phyloP scores from a whole-genome alignment of 2,888 invertebrate species.

The Stenurella melanura region DNA sequence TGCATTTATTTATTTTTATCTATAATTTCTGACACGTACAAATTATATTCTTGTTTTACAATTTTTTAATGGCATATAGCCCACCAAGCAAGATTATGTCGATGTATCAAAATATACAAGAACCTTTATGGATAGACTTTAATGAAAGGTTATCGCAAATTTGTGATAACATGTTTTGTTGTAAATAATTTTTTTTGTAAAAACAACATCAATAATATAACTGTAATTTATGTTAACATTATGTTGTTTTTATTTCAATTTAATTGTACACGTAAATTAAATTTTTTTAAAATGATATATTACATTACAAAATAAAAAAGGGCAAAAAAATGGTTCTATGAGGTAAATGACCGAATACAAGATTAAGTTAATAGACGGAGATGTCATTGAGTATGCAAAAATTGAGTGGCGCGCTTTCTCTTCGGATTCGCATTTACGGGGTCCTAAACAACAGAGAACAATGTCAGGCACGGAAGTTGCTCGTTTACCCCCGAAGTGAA shows the following conservation, averaged over 20 bases:
- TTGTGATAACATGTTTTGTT: conserved; percentile 8
- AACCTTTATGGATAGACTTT: not conserved
- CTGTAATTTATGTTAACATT: conserved; percentile 9
- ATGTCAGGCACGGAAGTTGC: too few relatives aligned
- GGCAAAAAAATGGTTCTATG: not conserved
- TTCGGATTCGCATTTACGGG: too few relatives aligned
- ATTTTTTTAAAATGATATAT: not conserved
- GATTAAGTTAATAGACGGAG: too few relatives aligned
- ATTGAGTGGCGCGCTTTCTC: too few relatives aligned
- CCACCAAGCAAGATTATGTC: not conserved
- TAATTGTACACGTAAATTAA: conserved; percentile 10
- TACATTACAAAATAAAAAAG: not conserved
- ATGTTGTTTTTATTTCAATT: conserved; percentile 9
- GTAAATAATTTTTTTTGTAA: conserved; percentile 13
- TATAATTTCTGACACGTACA: not conserved
- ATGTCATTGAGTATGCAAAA: too few relatives aligned
- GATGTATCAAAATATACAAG: not conserved
- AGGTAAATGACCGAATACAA: conserved; percentile 11
- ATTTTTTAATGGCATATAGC: not conserved
- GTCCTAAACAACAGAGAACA: too few relatives aligned
- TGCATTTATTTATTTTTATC: not conserved
- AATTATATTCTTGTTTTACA: not conserved
- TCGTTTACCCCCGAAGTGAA: too few relatives aligned
- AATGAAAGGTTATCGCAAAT: conserved; percentile 14
- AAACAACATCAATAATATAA: conserved; percentile 12